These are phyloP conservation scores for Stegodyphus mimosarum DNA, from an alignment of 1,140 invertebrate species.

Conservation along the genomic window DNA sequence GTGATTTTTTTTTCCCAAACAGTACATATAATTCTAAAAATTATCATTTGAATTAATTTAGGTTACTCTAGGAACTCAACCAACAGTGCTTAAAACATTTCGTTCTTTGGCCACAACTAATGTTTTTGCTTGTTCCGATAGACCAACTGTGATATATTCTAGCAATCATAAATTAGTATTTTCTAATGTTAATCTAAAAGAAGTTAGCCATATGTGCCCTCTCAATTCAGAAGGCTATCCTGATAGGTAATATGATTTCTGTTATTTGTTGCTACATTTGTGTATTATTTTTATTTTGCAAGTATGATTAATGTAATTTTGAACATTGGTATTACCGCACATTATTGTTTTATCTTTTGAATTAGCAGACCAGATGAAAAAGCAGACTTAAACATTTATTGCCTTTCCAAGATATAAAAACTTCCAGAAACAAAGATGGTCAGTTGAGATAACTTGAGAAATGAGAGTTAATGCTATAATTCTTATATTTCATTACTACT, in stretches of 20 bases:
- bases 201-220: slow-evolving; percentile 98
- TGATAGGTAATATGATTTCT: slow-evolving; percentile 76
- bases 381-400: too few relatives aligned
- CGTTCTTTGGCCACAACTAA: slow-evolving; percentile 92
- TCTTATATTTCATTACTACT: too few relatives aligned
- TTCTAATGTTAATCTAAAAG: slow-evolving; percentile 98
- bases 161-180: slow-evolving; percentile 99
- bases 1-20: too few relatives aligned
- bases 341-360: too few relatives aligned
- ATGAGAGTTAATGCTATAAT: too few relatives aligned
- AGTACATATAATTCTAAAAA: slow-evolving; percentile 1
- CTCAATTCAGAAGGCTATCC: slow-evolving; percentile 94
- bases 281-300: neutral
- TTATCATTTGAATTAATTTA: slow-evolving; percentile 59
- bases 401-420: too few relatives aligned
- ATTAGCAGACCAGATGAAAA: too few relatives aligned
- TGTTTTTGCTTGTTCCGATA: slow-evolving; percentile 98
- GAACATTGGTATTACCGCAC: neutral
- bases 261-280: neutral
- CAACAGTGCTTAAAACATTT: slow-evolving; percentile 92
- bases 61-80: slow-evolving; percentile 95
- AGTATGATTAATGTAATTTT: neutral
- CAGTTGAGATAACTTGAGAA: too few relatives aligned
- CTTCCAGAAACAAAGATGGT: too few relatives aligned
- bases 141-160: slow-evolving; percentile 98